Evolutionary conservation across 2,113 vertebrate genomes (phyloP).

Genomic region (Limanda limanda): DNA sequence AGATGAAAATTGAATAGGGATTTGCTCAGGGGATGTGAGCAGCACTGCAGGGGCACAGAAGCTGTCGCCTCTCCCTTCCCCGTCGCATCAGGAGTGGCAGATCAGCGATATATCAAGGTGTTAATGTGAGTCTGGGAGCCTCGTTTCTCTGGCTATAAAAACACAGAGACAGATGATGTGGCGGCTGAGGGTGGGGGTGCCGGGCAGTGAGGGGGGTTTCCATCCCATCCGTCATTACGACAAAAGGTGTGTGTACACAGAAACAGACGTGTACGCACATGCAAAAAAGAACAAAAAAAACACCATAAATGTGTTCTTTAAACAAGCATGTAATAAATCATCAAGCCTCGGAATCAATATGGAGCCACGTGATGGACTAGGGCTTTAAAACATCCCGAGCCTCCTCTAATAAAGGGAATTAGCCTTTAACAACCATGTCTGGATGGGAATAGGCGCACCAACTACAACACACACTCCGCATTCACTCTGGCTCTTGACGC

Average conservation of each 20-base stretch:
- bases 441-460: not conserved
- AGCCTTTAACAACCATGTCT: conserved; percentile 44
- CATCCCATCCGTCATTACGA: conserved; percentile 53
- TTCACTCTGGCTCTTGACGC: not conserved
- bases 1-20: conserved; percentile 51
- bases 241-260: conserved; percentile 23
- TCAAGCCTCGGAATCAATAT: conserved; percentile 50
- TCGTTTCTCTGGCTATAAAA: conserved; percentile 68
- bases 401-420: conserved; percentile 35
- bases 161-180: conserved; percentile 49
- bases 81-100: conserved; percentile 1
- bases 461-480: not conserved
- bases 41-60: conserved; percentile 47
- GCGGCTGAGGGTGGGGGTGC: not conserved
- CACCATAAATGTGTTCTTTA: conserved; percentile 39
- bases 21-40: conserved; percentile 44
- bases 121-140: conserved; percentile 71
- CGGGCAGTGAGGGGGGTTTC: not conserved
- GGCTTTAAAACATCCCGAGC: conserved; percentile 30
- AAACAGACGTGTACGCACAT: conserved; percentile 38
- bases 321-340: conserved; percentile 57
- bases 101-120: conserved; percentile 67
- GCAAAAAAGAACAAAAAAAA: conserved; percentile 34
- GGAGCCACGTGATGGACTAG: conserved; percentile 33
- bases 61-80: conserved; percentile 46